Evolutionary conservation across 2,888 invertebrate genomes (phyloP).

Genomic region (Pristionchus exspectatus): DNA sequence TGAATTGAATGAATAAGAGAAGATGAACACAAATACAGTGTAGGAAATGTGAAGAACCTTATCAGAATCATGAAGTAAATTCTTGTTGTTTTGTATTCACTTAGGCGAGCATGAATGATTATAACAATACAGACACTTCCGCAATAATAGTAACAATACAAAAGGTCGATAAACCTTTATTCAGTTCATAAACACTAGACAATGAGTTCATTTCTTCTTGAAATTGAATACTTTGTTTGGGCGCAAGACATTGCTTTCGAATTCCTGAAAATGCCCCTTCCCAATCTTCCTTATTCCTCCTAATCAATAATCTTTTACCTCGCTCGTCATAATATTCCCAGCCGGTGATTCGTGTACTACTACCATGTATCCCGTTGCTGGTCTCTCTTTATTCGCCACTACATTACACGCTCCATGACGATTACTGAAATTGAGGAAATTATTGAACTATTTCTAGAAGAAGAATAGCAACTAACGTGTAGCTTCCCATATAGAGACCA

Average conservation of each 20-base stretch:
- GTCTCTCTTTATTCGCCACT: slow-evolving; percentile 41
- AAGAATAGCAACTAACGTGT: slow-evolving; percentile 52
- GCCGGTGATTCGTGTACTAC: slow-evolving; percentile 57
- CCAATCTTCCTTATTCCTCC: not conserved
- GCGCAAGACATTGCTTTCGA: not conserved
- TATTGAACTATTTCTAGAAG: slow-evolving; percentile 27
- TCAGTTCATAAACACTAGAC: not conserved
- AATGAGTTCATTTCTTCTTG: not conserved
- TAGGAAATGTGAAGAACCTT: not conserved
- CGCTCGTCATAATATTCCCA: slow-evolving; percentile 55
- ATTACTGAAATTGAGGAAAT: slow-evolving; percentile 54
- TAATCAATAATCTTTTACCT: not conserved
- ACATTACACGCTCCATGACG: slow-evolving; percentile 57
- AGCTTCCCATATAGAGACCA: slow-evolving; percentile 52
- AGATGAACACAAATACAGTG: not conserved
- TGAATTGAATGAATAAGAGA: not conserved
- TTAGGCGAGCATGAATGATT: not conserved
- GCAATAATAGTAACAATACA: not conserved
- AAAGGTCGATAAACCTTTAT: not conserved
- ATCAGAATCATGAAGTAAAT: not conserved
- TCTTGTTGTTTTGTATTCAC: not conserved
- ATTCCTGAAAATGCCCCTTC: slow-evolving; percentile 35
- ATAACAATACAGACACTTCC: not conserved
- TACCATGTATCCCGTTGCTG: slow-evolving; percentile 59
- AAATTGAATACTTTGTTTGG: slow-evolving; percentile 41